phyloP scores from a whole-genome alignment of 1,140 invertebrate species.

The Trichonephila inaurata region DNA sequence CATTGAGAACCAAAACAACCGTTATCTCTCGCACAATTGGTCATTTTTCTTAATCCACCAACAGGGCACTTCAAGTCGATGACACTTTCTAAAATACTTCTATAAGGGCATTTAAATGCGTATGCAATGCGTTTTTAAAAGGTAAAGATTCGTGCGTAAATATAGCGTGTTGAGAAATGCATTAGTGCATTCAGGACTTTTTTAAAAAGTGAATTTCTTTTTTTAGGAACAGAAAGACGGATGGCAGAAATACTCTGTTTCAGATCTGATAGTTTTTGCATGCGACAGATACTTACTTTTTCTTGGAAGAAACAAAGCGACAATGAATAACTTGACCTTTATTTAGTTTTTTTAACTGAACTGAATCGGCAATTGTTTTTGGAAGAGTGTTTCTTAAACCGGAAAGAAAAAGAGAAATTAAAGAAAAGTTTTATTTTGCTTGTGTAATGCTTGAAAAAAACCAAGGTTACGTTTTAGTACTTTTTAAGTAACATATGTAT shows the following conservation, averaged over 20 bases:
- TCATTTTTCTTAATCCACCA: not conserved
- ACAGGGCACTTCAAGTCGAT: conserved; percentile 22
- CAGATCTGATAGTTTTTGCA: not conserved
- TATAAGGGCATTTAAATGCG: not conserved
- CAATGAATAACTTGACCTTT: not conserved
- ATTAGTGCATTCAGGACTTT: not conserved
- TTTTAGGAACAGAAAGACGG: not conserved
- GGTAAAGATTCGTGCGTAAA: not conserved
- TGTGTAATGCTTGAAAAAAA: too few species aligned
- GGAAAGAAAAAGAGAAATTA: too few species aligned
- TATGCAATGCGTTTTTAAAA: not conserved
- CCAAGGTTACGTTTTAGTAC: too few species aligned
- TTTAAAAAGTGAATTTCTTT: conserved; percentile 16
- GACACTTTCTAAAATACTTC: conserved; percentile 30
- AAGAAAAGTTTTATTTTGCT: too few species aligned
- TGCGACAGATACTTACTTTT: not conserved
- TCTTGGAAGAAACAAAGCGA: not conserved
- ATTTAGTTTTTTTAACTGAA: not conserved
- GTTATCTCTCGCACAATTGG: not conserved
- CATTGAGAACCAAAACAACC: conserved; percentile 5
- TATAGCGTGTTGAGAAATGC: not conserved
- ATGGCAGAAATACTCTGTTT: not conserved
- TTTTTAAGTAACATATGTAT: too few species aligned
- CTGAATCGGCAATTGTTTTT: not conserved
- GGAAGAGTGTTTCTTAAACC: too few species aligned